Evolutionary conservation across 1,140 invertebrate genomes (phyloP), one percentile per base, ranked within the genome.

Genomic region (Neodiprion fabricii): DNA sequence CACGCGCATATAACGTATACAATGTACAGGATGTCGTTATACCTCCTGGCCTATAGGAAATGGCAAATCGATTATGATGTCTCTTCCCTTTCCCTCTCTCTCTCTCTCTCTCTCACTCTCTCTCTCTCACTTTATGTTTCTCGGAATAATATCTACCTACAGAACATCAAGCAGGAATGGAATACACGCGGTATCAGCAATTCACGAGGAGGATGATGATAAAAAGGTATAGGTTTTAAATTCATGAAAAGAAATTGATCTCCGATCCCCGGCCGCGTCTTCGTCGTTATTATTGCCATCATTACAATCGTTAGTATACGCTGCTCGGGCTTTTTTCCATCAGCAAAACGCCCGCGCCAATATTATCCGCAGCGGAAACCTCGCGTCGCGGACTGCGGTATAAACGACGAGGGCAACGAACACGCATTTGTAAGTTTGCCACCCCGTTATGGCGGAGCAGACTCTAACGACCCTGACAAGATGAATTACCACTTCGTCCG

Each of bases 31-130:
- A 40, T 14, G 53, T 61, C 53, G n/a, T 40, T 40, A 40, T 40
- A 40, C 28, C 28, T 40, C 28, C 28, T 1, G 28, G 28, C 28
- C 28, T 40, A 40, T 40, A 40, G 28, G 53, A 61, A 61, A 61
- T 17, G n/a, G 53, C n/a, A 61, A 61, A 61, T 61, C 53, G 53
- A 61, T 61, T 61, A 61, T 61, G n/a, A 61, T 17, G 53, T 61
- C 11, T 61, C n/a, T 17, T 61, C 8, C 53, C 28, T 40, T 5
- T 40, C 28, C 5, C 28, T 40, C 28, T 3, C 28, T 40, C 28
- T 40, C 28, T 28, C 28, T 28, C 5, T 4, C 28, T 3, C 28
- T 40, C 28, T 40, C 28, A 0, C 28, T 40, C 5, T 40, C 28
- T 40, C 2, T 40, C 28, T 40, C 28, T 40, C 28, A 3, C 28